Conservation (phyloP, 2,797 vertebrate species). For the Falco cherrug region DNA sequence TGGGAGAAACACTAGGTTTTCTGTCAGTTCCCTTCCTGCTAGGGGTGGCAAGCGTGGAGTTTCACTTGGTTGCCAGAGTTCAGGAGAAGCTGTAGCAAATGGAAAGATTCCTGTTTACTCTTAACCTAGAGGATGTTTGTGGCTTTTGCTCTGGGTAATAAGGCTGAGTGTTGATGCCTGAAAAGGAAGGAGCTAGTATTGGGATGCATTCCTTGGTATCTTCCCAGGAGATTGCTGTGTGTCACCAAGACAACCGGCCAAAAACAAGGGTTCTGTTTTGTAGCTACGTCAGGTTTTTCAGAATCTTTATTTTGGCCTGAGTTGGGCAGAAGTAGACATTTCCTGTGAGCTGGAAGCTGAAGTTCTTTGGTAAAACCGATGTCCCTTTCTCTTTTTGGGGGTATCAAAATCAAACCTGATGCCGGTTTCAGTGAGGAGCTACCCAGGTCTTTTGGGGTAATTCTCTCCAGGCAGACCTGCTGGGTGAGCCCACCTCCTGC, state of each 20-base stretch:
- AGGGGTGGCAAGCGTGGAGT: not conserved
- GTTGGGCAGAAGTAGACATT: not conserved
- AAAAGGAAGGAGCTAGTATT: constrained; percentile 42
- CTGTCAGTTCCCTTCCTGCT: not conserved
- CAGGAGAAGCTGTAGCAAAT: not conserved
- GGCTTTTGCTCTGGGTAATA: constrained; percentile 34
- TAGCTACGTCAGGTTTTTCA: not conserved
- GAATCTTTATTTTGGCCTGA: not conserved
- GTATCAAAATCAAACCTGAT: not conserved
- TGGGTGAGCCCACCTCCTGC: not conserved
- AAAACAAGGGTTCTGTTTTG: constrained; percentile 35
- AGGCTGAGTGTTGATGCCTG: constrained; percentile 42
- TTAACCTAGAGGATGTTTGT: constrained; percentile 60
- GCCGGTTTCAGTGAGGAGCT: not conserved
- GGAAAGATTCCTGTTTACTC: constrained; percentile 45
- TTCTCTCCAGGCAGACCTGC: not conserved
- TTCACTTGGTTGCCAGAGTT: not conserved
- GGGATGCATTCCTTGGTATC: constrained; percentile 54
- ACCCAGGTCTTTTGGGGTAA: not conserved
- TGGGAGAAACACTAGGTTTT: not conserved
- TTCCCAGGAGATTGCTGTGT: constrained; percentile 38
- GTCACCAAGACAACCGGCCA: constrained; percentile 11
- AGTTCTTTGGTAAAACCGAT: not conserved
- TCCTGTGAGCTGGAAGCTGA: not conserved
- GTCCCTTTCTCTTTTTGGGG: not conserved